phyloP scores from a whole-genome alignment of 2,797 vertebrate genomes.

The Poecilia picta region DNA sequence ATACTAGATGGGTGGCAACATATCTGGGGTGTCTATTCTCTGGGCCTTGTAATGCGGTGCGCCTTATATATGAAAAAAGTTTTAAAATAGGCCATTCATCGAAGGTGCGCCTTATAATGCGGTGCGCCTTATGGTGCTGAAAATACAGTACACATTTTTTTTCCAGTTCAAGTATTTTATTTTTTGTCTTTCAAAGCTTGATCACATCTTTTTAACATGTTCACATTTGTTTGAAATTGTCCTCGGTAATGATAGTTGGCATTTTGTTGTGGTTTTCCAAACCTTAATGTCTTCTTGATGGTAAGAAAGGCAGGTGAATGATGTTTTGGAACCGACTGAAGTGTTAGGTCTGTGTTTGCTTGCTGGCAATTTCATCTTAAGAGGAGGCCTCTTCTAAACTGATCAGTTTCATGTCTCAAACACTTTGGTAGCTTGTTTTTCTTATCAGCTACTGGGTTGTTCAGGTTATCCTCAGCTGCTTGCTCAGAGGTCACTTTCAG shows the following conservation, averaged over 20 bases:
- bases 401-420: neutral
- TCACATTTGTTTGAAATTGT: neutral
- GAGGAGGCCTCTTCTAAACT: neutral
- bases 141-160: neutral
- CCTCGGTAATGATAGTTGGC: neutral
- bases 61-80: too few relatives aligned
- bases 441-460: neutral
- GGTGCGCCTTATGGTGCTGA: too few relatives aligned
- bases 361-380: slow-evolving; percentile 1
- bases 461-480: neutral
- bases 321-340: neutral
- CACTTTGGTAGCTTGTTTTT: neutral
- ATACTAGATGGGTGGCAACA: too few relatives aligned
- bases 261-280: neutral
- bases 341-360: neutral
- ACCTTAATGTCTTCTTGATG: neutral
- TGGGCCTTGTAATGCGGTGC: too few relatives aligned
- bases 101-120: too few relatives aligned
- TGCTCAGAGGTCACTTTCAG: neutral
- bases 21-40: too few relatives aligned
- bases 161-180: neutral
- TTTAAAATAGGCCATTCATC: too few relatives aligned
- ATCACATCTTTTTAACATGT: neutral
- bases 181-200: neutral
- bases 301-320: neutral